Conservation (phyloP, 2,797 vertebrate species). For the Agapornis canus region DNA sequence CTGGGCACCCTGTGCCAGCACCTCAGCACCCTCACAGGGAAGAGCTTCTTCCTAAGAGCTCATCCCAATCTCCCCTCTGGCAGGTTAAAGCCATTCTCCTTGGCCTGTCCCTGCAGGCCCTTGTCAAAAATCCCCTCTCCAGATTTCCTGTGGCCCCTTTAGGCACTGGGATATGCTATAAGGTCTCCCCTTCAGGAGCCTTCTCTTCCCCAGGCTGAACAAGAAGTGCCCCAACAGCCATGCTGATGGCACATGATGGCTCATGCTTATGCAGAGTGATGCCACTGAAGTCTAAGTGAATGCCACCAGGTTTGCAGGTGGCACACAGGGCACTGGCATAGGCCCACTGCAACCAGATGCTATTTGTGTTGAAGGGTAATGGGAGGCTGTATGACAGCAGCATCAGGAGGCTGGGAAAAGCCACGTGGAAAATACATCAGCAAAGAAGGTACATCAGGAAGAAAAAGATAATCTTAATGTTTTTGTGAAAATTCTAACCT, state of each 20-base stretch:
- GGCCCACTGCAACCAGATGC: neutral
- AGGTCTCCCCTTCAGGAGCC: neutral
- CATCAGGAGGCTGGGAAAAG: neutral
- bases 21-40: no score
- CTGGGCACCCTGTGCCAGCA: no score
- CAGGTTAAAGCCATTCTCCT: neutral
- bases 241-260: accelerated
- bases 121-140: neutral
- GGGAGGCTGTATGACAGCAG: neutral
- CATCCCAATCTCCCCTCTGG: neutral
- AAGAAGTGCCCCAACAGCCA: neutral
- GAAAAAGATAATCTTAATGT: neutral
- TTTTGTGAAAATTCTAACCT: neutral
- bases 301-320: neutral
- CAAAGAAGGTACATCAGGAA: neutral
- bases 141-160: neutral
- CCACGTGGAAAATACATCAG: neutral
- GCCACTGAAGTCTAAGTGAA: neutral
- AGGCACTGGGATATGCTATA: neutral
- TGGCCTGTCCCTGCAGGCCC: neutral
- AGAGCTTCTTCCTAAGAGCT: neutral
- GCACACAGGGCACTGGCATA: neutral
- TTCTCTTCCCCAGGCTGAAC: neutral
- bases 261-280: neutral
- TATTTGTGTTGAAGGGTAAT: accelerated